phyloP scores from a whole-genome alignment of 2,113 vertebrate genomes.

The Otocyon megalotis region DNA sequence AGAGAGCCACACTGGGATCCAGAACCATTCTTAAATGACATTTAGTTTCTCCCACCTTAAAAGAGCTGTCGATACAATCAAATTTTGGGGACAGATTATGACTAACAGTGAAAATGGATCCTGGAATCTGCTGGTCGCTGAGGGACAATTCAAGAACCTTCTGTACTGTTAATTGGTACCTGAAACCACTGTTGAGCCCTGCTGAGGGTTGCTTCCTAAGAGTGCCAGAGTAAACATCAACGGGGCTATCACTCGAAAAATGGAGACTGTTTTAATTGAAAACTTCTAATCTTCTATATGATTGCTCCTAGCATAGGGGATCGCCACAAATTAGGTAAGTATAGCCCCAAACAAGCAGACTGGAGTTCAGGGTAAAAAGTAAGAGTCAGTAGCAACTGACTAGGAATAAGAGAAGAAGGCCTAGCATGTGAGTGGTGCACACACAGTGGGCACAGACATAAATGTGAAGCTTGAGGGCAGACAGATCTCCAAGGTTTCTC shows the following conservation, averaged over 20 bases:
- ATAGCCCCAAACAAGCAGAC: not conserved
- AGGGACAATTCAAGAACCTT: conserved; percentile 3
- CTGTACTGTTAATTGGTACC: conserved; percentile 5
- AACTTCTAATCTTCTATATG: not conserved
- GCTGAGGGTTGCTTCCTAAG: not conserved
- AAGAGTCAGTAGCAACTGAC: not conserved
- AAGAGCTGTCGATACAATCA: not conserved
- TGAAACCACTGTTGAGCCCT: not conserved
- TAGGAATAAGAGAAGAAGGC: not conserved
- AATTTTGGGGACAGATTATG: not conserved
- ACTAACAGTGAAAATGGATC: conserved; percentile 12
- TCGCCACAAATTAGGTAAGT: not conserved
- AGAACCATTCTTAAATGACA: not conserved
- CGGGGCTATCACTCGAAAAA: not conserved
- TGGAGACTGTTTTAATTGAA: not conserved
- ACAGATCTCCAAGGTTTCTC: not conserved
- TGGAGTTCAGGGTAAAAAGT: not conserved
- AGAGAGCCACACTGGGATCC: not conserved
- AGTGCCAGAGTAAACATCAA: not conserved
- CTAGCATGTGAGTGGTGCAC: not conserved
- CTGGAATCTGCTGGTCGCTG: not conserved
- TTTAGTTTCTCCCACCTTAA: not conserved
- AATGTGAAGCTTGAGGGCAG: not conserved
- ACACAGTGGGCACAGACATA: not conserved
- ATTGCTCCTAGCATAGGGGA: not conserved